phyloP scores from a whole-genome alignment of 1,140 invertebrate genomes.

The Parapsyche elsis region DNA sequence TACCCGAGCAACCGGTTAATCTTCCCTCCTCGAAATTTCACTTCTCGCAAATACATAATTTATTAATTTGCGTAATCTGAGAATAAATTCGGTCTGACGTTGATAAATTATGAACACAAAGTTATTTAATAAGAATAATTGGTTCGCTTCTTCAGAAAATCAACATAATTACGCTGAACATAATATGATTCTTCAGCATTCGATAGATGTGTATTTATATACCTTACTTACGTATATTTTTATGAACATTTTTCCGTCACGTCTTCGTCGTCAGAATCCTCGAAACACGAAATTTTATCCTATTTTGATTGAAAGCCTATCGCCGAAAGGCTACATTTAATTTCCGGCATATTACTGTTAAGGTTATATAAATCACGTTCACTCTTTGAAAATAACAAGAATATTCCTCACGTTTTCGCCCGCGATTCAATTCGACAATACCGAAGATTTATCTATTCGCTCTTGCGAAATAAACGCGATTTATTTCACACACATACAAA shows the following conservation, averaged over 20 bases:
- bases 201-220: too few relatives aligned
- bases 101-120: constrained; percentile 34
- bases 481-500: not conserved
- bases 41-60: constrained; percentile 30
- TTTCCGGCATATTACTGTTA: constrained; percentile 37
- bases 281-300: constrained; percentile 32
- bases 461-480: constrained; percentile 12
- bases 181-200: not conserved
- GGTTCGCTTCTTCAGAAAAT: constrained; percentile 17
- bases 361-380: constrained; percentile 39
- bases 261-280: not conserved
- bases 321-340: constrained; percentile 32
- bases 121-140: constrained; percentile 32
- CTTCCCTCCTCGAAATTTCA: constrained; percentile 1
- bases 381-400: constrained; percentile 22
- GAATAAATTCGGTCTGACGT: constrained; percentile 24
- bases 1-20: constrained; percentile 5
- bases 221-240: too few relatives aligned
- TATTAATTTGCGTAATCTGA: constrained; percentile 32
- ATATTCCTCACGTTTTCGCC: constrained; percentile 27
- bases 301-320: constrained; percentile 30
- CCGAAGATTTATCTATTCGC: constrained; percentile 26
- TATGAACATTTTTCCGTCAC: not conserved
- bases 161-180: constrained; percentile 17
- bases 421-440: constrained; percentile 29